These are phyloP conservation scores for Mus spretus DNA, from an alignment of 2,797 vertebrate species.

Conservation along the genomic window DNA sequence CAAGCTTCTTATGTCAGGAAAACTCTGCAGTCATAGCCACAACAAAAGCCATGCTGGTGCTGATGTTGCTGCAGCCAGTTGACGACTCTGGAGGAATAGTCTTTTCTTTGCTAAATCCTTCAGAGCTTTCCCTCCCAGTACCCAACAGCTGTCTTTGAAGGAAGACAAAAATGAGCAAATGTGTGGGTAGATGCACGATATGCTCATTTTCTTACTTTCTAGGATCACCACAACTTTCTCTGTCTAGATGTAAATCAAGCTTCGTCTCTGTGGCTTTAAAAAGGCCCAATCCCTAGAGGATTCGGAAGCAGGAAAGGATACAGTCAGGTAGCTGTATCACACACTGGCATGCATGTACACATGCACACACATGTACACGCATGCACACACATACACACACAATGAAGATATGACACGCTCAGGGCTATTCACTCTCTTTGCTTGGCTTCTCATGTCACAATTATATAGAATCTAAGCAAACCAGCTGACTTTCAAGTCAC, in stretches of 20 bases:
- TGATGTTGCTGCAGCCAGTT: neutral
- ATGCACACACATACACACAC: neutral
- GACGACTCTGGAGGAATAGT: neutral
- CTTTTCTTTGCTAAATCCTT: neutral
- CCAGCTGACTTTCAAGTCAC: neutral
- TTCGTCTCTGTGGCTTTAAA: neutral
- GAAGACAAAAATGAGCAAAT: neutral
- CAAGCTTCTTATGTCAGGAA: neutral
- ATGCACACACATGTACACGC: no score
- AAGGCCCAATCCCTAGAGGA: neutral
- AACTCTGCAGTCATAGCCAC: neutral
- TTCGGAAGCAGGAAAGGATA: no score
- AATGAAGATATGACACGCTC: no score
- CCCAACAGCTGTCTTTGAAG: neutral
- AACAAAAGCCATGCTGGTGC: accelerated
- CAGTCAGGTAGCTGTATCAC: neutral
- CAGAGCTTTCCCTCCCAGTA: neutral
- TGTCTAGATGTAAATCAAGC: neutral
- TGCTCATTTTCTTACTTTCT: neutral
- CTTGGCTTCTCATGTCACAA: neutral
- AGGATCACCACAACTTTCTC: neutral
- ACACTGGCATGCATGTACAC: no score
- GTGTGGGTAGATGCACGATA: neutral
- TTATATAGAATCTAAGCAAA: neutral
- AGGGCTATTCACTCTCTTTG: no score